Conservation (phyloP, 2,888 invertebrate genomes). For the Eupeodes luniger region DNA sequence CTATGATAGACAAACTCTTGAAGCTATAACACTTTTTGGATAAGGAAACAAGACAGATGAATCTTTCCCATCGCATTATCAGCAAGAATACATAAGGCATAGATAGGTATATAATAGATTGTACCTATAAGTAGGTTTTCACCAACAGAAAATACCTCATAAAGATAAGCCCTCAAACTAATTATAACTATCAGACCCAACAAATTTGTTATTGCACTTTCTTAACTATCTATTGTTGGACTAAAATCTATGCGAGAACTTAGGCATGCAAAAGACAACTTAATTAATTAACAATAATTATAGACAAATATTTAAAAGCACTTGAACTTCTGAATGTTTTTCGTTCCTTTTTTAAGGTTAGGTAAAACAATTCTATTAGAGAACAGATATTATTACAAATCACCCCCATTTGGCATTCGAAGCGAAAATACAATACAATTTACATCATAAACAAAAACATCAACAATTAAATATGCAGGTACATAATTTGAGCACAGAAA, state of each 20-base stretch:
- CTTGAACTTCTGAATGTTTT: constrained; percentile 32
- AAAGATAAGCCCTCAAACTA: no score
- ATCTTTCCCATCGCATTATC: no score
- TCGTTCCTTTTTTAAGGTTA: constrained; percentile 56
- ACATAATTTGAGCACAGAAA: constrained; percentile 9
- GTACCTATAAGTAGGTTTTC: no score
- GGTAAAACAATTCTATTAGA: constrained; percentile 32
- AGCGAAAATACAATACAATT: constrained; percentile 18
- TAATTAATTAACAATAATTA: not conserved
- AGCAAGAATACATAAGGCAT: no score
- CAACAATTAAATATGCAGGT: constrained; percentile 1
- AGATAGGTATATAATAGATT: no score
- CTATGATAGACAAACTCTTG: no score
- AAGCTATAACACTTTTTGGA: no score
- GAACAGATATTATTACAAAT: constrained; percentile 2
- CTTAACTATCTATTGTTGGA: not conserved
- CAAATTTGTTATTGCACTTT: not conserved
- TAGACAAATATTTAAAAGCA: constrained; percentile 31
- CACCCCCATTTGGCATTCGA: not conserved
- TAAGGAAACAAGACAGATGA: no score
- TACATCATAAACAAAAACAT: constrained; percentile 24
- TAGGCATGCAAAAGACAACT: not conserved
- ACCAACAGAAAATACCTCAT: no score
- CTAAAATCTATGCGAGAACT: not conserved
- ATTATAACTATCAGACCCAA: no score